phyloP scores from a whole-genome alignment of 1,140 invertebrate species.

The Musca vetustissima region DNA sequence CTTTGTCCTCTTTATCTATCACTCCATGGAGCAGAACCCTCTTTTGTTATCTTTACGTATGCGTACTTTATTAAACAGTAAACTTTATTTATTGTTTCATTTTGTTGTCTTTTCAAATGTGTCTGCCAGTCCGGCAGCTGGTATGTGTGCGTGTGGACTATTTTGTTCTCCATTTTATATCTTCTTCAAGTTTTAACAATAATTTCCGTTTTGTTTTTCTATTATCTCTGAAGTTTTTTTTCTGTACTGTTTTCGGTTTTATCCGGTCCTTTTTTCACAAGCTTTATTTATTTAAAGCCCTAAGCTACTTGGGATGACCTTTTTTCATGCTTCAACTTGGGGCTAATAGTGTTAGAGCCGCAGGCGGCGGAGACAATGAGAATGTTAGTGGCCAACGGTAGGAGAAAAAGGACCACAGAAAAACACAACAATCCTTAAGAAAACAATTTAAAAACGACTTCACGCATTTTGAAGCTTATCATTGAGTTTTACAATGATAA shows the following conservation, averaged over 20 bases:
- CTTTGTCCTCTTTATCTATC: too few species aligned
- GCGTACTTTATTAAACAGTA: neutral
- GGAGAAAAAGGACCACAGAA: neutral
- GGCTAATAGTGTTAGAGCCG: too few species aligned
- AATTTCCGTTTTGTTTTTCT: conserved; percentile 23
- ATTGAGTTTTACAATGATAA: conserved; percentile 23
- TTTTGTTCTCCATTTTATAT: neutral
- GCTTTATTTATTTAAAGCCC: conserved; percentile 10
- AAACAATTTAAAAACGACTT: conserved; percentile 21
- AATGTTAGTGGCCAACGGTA: neutral
- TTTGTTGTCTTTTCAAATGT: too few species aligned
- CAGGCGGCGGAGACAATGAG: neutral
- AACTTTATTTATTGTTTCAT: conserved; percentile 20
- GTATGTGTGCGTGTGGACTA: neutral
- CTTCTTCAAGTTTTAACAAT: conserved; percentile 4
- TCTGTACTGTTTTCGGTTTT: neutral
- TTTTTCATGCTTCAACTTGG: conserved; percentile 2
- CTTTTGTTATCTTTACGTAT: too few species aligned
- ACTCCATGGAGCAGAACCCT: too few species aligned
- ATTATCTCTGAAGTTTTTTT: conserved; percentile 8
- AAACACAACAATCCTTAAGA: conserved; percentile 4
- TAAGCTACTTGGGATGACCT: conserved; percentile 17
- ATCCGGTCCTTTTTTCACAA: conserved; percentile 11
- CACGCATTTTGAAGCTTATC: conserved; percentile 21
- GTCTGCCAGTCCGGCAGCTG: too few species aligned